A percentile compares a stretch with the other conserved stretches of the same genome.
Evolutionary conservation across 2,888 invertebrate genomes (phyloP).

Genomic region (Cheilosia urbana): DNA sequence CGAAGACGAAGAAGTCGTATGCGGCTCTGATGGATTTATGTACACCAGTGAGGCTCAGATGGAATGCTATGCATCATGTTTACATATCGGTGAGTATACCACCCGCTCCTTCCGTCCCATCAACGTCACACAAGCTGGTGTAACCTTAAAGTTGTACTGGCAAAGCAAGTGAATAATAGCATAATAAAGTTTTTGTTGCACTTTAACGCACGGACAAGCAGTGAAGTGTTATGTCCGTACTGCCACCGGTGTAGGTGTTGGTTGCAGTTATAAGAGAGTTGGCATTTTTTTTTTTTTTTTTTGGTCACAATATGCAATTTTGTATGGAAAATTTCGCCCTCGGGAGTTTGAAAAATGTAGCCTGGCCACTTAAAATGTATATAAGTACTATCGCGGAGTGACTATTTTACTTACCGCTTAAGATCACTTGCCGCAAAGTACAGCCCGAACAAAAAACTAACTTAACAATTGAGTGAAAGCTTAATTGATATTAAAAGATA

Average conservation of each 20-base stretch:
- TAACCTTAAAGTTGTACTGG: constrained; percentile 14
- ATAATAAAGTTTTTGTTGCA: constrained; percentile 5
- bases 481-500: constrained; percentile 49
- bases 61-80: constrained; percentile 82
- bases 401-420: constrained; percentile 34
- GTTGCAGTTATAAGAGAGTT: background rate
- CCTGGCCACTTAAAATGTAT: too few species aligned
- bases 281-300: too few species aligned
- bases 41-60: constrained; percentile 82
- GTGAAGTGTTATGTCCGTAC: background rate
- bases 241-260: background rate
- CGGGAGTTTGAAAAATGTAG: too few species aligned
- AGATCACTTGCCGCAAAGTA: constrained; percentile 42
- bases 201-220: background rate
- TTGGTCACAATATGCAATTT: too few species aligned
- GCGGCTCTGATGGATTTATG: constrained; percentile 83
- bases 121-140: background rate
- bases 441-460: constrained; percentile 19
- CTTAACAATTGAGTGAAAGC: constrained; percentile 69
- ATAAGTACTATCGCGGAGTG: too few species aligned
- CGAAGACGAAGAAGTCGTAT: constrained; percentile 82
- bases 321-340: too few species aligned
- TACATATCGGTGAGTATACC: constrained; percentile 81
- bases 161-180: constrained; percentile 27
- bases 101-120: background rate